Percentiles rank a stretch among this genome's conserved stretches.
Evolutionary conservation across 2,797 vertebrate species (phyloP).

Genomic region (Myotis vivesi): DNA sequence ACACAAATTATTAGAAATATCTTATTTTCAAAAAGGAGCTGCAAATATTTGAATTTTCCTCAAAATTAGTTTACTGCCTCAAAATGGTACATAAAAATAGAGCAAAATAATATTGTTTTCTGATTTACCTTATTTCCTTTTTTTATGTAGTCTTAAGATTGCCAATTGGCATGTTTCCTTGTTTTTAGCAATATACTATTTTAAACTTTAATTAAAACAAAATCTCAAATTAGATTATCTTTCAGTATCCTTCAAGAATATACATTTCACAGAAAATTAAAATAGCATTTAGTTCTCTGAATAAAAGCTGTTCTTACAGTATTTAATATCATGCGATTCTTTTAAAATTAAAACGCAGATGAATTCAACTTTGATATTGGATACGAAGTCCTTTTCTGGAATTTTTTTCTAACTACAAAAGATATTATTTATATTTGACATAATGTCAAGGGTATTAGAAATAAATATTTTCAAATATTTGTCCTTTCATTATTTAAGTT

Average conservation of each 20-base stretch:
- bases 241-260: neutral
- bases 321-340: neutral
- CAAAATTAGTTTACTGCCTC: neutral
- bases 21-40: neutral
- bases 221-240: neutral
- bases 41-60: neutral
- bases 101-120: neutral
- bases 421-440: neutral
- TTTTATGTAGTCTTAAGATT: neutral
- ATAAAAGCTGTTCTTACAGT: neutral
- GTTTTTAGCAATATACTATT: neutral
- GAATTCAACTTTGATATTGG: neutral
- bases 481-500: neutral
- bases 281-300: neutral
- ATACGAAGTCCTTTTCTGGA: neutral
- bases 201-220: neutral
- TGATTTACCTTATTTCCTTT: conserved; percentile 22
- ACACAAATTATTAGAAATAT: neutral
- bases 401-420: neutral
- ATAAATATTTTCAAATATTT: neutral
- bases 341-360: neutral
- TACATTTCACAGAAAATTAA: neutral
- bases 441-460: neutral
- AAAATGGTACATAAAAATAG: neutral
- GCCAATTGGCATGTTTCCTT: neutral